Evolutionary conservation across 2,888 invertebrate genomes (phyloP), one percentile per base, ranked within the genome.

Genomic region (Noctuana brunneofusca): DNA sequence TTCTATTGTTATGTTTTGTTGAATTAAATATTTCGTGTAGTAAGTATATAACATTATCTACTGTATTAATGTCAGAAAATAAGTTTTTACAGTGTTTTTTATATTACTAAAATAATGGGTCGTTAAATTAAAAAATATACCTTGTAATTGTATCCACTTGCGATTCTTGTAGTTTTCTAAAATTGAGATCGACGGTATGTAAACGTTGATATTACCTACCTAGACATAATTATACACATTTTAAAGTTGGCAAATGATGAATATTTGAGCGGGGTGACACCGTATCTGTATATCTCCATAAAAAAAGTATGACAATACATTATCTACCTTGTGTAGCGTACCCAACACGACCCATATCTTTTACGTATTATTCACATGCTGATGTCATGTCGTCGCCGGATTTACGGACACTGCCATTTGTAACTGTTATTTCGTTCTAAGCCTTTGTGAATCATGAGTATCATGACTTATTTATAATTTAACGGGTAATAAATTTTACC

Each of bases 351-450:
- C 46, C 16, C 30, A 32, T 50, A 50, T 30, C 24, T 38, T 24
- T n/a, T 41, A n/a, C 50, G 49, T 52, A 58, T 58, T 54, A 64
- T 64, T 58, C 38, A 54, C 27, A 16, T 24, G 63, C 63, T 65
- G 55, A 65, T 63, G 52, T 63, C 49, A 58, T 22, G n/a, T 38
- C 27, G n/a, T 38, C 38, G 48, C 52, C 53, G 53, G 58, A 58
- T 58, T 50, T 58, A 50, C 50, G 27, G 53, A 54, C 22, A 54
- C 38, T 53, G 35, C 52, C 52, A 38, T 49, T 58, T 58, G 14
- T 58, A 50, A 58, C 58, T 50, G 58, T 58, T 52, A 11, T 43
- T 55, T 16, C 27, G 16, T 3, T 55, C 5, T 41, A 41, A 12
- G 41, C 22, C 27, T 58, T 35, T 27, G 52, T 46, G 60, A 54